Conservation (phyloP, 2,888 invertebrate species). For the Tinea semifulvella region DNA sequence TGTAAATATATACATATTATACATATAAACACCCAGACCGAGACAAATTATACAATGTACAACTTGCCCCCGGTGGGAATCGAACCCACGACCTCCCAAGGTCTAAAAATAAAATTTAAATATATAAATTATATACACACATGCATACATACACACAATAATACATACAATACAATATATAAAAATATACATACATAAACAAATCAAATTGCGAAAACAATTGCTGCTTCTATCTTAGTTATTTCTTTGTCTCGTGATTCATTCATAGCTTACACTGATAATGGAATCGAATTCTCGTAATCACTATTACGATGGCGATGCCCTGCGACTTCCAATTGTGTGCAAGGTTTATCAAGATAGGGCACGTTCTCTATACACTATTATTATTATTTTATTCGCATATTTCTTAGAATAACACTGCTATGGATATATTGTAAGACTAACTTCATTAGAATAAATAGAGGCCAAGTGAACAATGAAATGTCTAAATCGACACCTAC, state of each 20-base stretch:
- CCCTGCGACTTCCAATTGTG: slow-evolving; percentile 9
- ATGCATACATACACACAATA: too few relatives aligned
- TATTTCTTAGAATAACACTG: neutral
- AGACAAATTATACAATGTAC: too few relatives aligned
- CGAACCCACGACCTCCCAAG: too few relatives aligned
- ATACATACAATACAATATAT: too few relatives aligned
- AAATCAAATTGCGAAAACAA: too few relatives aligned
- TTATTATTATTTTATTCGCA: neutral
- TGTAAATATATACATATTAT: too few relatives aligned
- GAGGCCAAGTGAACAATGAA: slow-evolving; percentile 1
- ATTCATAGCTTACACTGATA: neutral
- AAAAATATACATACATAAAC: too few relatives aligned
- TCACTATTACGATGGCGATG: neutral
- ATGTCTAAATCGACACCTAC: neutral
- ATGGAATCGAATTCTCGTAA: slow-evolving; percentile 7
- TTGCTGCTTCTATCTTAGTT: too few relatives aligned
- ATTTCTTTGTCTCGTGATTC: slow-evolving; percentile 4
- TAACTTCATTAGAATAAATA: neutral
- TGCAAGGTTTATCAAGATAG: slow-evolving; percentile 6
- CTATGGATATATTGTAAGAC: neutral
- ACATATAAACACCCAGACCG: too few relatives aligned
- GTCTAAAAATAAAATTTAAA: too few relatives aligned
- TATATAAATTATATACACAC: too few relatives aligned
- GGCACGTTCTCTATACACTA: neutral
- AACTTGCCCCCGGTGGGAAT: too few relatives aligned